Evolutionary conservation across 2,113 vertebrate species (phyloP).

Genomic region (Malurus cyaneus): DNA sequence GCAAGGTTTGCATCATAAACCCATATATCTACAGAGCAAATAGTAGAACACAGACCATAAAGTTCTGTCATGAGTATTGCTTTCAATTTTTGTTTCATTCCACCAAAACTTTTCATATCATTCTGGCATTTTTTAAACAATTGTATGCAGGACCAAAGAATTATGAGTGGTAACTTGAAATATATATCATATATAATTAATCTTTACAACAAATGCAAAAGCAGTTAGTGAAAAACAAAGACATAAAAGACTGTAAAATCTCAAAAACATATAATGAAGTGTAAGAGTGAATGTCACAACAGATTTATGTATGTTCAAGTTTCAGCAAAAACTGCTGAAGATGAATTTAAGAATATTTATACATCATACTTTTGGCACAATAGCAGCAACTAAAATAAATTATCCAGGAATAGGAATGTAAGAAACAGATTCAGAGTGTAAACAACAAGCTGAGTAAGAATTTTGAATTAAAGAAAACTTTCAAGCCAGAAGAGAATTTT

Average conservation of each 20-base stretch:
- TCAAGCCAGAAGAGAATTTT: background rate
- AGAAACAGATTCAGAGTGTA: slow-evolving; percentile 28
- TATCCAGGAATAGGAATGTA: slow-evolving; percentile 11
- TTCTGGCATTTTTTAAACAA: background rate
- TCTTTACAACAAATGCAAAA: slow-evolving; percentile 25
- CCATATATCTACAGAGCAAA: background rate
- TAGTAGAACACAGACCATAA: background rate
- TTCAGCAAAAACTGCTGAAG: slow-evolving; percentile 47
- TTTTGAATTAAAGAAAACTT: background rate
- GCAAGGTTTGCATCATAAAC: background rate
- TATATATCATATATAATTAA: slow-evolving; percentile 27
- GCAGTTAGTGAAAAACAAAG: slow-evolving; percentile 47
- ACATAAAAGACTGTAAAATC: slow-evolving; percentile 44
- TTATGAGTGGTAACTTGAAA: background rate
- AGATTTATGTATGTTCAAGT: slow-evolving; percentile 47
- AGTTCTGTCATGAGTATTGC: background rate
- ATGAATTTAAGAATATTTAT: slow-evolving; percentile 49
- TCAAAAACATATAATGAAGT: slow-evolving; percentile 10
- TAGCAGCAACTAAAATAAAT: slow-evolving; percentile 47
- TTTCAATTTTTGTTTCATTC: slow-evolving; percentile 3
- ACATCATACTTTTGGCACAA: slow-evolving; percentile 35
- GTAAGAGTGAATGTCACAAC: slow-evolving; percentile 38
- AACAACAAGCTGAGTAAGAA: slow-evolving; percentile 4
- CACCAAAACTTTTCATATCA: background rate
- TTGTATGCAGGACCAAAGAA: background rate